Evolutionary conservation across 2,888 invertebrate species (phyloP), one percentile per base, ranked within the genome.

Genomic region (Tenthredo scrophulariae): DNA sequence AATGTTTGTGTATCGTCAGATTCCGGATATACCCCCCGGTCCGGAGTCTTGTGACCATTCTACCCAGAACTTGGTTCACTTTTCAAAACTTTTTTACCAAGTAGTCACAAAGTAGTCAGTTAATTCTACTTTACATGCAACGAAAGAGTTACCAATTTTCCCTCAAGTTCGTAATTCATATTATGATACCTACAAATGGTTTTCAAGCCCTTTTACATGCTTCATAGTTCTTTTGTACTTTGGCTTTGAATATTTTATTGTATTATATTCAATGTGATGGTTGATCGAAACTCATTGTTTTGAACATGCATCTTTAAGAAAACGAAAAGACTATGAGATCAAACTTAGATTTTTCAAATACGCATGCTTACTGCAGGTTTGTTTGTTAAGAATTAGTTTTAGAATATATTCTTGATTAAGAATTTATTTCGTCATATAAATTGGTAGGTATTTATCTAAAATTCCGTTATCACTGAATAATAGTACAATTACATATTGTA

Each of bases 401-500:
- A 58, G 58, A 83, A 83, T 80, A 50, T 80, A 80, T 83, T 83
- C 67, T 83, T 83, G 67, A 83, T 70, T 65, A 37, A 83, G 83
- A 83, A 83, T 83, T 83, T 83, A 83, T 83, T 83, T 83, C 29
- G 26, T 65, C 67, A 67, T 83, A 83, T 83, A 83, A 83, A 79
- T 75, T 54, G 74, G 58, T 83, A 33, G 62, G 82, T 86, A 46
- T 46, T 46, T 46, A 46, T 54, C 74, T 75, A 75, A 84, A 85
- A 62, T 84, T 74, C 84, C 74, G 83, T 85, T 75, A 67, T 67
- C 83, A 83, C 83, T 83, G 83, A 83, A 46, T 88, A 89, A 89
- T 91, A 89, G 88, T 90, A 91, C 90, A 89, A 88, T 91, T 92
- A 91, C 91, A 91, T 92, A 91, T 91, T 91, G 91, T 90, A 91